phyloP scores from a whole-genome alignment of 2,113 vertebrate genomes.

The Gymnarchus niloticus region DNA sequence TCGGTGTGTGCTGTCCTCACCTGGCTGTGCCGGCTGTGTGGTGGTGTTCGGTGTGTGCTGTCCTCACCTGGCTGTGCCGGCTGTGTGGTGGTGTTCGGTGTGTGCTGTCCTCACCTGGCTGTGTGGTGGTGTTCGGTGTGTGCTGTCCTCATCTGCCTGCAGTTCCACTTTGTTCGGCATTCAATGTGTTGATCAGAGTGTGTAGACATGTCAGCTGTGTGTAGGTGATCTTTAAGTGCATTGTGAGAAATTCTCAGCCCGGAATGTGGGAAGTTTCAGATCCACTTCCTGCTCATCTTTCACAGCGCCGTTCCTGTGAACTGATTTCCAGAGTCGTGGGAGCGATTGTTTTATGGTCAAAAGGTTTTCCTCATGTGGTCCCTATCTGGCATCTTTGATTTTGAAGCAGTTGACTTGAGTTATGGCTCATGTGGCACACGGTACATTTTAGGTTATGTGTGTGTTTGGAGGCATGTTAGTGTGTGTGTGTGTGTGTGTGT shows the following conservation, averaged over 20 bases:
- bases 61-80: neutral
- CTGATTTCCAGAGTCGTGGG: neutral
- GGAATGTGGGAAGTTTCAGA: constrained; percentile 3
- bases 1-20: neutral
- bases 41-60: neutral
- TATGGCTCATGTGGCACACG: neutral
- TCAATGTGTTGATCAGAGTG: neutral
- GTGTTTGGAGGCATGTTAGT: neutral
- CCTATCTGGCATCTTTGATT: neutral
- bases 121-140: neutral
- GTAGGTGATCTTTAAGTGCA: neutral
- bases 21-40: neutral
- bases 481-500: neutral
- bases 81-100: neutral
- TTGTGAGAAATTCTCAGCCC: neutral
- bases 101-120: no score
- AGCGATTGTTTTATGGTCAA: neutral
- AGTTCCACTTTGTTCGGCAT: no score
- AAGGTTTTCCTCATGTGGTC: neutral
- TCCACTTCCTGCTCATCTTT: neutral
- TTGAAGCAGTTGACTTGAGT: neutral
- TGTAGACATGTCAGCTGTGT: neutral
- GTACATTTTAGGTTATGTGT: neutral
- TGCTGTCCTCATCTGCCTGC: no score
- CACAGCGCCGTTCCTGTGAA: neutral